phyloP scores from a whole-genome alignment of 2,888 invertebrate genomes.

The Eristalinus aeneus region DNA sequence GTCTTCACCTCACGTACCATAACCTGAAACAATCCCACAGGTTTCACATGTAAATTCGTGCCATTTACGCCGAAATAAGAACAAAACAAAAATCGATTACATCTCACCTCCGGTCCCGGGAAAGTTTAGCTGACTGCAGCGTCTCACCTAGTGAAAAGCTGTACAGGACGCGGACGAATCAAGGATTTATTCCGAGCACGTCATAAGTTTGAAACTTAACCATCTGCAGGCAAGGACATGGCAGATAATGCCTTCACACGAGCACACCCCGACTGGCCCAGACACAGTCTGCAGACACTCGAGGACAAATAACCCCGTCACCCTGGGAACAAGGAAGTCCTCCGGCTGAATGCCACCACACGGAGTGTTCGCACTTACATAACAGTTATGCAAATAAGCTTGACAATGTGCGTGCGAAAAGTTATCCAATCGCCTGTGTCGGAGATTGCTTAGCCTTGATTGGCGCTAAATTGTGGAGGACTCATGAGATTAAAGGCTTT shows the following conservation, averaged over 20 bases:
- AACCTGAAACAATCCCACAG: neutral
- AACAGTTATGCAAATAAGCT: conserved; percentile 60
- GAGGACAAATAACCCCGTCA: conserved; percentile 33
- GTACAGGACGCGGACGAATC: neutral
- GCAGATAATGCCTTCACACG: neutral
- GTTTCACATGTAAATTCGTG: neutral
- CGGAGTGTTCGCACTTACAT: conserved; percentile 43
- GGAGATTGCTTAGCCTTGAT: conserved; percentile 50
- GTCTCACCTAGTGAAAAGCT: neutral
- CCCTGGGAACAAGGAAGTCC: conserved; percentile 52
- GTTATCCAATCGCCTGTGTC: conserved; percentile 55
- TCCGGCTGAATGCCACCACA: conserved; percentile 32
- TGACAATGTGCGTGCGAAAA: conserved; percentile 61
- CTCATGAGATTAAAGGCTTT: conserved; percentile 4
- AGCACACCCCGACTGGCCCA: neutral
- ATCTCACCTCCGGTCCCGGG: neutral
- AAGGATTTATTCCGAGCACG: neutral
- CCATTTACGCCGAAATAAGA: neutral
- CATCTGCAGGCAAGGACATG: conserved; percentile 32
- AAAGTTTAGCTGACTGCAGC: neutral
- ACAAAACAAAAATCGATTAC: neutral
- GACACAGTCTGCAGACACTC: conserved; percentile 35
- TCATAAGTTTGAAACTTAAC: neutral
- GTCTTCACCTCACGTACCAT: neutral
- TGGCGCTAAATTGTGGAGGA: conserved; percentile 7